phyloP scores from a whole-genome alignment of 2,113 vertebrate genomes.

The Epinephelus fuscoguttatus region DNA sequence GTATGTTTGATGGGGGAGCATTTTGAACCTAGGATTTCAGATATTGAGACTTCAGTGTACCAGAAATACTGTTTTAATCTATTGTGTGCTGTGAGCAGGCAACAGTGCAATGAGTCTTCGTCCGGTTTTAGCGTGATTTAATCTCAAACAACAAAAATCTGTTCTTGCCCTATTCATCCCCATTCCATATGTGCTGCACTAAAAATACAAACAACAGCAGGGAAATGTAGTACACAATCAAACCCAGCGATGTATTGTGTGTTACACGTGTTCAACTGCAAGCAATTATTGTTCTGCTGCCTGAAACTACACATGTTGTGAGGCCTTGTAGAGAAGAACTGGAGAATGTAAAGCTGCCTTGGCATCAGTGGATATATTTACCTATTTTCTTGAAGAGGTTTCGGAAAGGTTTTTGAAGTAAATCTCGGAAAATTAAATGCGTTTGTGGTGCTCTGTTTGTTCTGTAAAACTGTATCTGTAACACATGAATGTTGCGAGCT shows the following conservation, averaged over 20 bases:
- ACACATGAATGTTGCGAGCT: not conserved
- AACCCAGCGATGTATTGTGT: not conserved
- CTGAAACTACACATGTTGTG: slow-evolving; percentile 9
- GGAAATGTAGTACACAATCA: slow-evolving; percentile 3
- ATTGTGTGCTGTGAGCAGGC: not conserved
- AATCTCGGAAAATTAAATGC: not conserved
- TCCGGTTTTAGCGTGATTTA: slow-evolving; percentile 3
- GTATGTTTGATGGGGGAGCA: slow-evolving; percentile 32
- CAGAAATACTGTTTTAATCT: slow-evolving; percentile 10
- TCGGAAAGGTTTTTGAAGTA: not conserved
- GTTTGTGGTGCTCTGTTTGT: not conserved
- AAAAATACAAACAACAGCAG: slow-evolving; percentile 24
- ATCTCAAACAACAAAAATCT: slow-evolving; percentile 4
- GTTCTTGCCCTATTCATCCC: not conserved
- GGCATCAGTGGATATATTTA: not conserved
- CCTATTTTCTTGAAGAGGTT: not conserved
- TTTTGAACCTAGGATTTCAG: slow-evolving; percentile 27
- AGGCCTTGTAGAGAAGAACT: slow-evolving; percentile 16
- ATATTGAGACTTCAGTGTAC: not conserved
- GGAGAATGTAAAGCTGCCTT: slow-evolving; percentile 2
- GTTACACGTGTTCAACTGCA: slow-evolving; percentile 17
- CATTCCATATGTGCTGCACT: slow-evolving; percentile 6
- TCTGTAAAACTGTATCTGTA: not conserved
- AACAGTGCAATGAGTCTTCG: not conserved
- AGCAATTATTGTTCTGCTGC: slow-evolving; percentile 34